Percentiles rank a stretch among this genome's conserved stretches.
phyloP scores from a whole-genome alignment of 2,888 invertebrate genomes.

The Mystacides longicornis region DNA sequence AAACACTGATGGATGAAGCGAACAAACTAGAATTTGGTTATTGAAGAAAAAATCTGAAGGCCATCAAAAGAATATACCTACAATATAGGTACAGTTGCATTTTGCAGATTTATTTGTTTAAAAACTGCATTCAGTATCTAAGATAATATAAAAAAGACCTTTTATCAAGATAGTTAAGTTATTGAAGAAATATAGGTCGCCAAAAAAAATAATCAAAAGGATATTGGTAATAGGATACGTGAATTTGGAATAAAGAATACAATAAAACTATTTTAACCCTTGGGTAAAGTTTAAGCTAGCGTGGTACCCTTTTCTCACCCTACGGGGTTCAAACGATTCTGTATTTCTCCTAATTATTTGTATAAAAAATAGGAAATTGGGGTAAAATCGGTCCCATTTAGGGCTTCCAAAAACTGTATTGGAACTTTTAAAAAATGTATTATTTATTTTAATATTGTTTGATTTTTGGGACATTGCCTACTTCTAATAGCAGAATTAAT shows the following conservation, averaged over 20 bases:
- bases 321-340: constrained; percentile 20
- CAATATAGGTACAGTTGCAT: too few relatives aligned
- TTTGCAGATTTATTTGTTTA: too few relatives aligned
- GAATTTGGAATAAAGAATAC: constrained; percentile 18
- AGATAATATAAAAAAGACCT: background rate
- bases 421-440: too few relatives aligned
- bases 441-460: too few relatives aligned
- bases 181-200: constrained; percentile 5
- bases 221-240: constrained; percentile 20
- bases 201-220: constrained; percentile 2
- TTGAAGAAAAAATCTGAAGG: too few relatives aligned
- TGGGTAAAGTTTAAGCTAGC: constrained; percentile 21
- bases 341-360: constrained; percentile 25
- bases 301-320: constrained; percentile 18
- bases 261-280: constrained; percentile 18
- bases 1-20: too few relatives aligned
- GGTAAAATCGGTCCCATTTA: background rate
- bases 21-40: too few relatives aligned
- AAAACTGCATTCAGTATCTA: too few relatives aligned
- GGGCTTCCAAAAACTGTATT: background rate
- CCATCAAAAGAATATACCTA: too few relatives aligned
- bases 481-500: too few relatives aligned
- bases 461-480: too few relatives aligned
- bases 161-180: constrained; percentile 8
- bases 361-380: constrained; percentile 15